Conservation (phyloP, 2,797 vertebrate species). For the Lindbergichthys nudifrons region DNA sequence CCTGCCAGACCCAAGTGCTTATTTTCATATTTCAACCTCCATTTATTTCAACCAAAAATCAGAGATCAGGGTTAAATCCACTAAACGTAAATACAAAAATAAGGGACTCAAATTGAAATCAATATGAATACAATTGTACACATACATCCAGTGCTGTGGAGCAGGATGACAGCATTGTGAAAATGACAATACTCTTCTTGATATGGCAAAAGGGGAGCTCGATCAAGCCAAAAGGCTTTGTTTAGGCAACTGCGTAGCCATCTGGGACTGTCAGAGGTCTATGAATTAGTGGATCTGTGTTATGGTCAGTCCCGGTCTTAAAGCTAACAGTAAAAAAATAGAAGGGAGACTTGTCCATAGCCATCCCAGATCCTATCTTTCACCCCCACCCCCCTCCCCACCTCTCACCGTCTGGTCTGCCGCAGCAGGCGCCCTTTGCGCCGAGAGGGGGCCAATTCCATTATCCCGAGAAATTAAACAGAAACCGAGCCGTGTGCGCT, state of each 20-base stretch:
- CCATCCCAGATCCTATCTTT: conserved; percentile 69
- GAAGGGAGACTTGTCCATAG: conserved; percentile 75
- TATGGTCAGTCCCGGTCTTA: conserved; percentile 71
- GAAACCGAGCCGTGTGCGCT: conserved; percentile 66
- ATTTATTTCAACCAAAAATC: conserved; percentile 81
- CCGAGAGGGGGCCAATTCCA: conserved; percentile 61
- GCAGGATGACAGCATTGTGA: conserved; percentile 79
- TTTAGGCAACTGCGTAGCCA: conserved; percentile 73
- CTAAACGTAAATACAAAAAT: conserved; percentile 85
- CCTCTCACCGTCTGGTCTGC: conserved; percentile 74
- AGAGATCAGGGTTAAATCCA: conserved; percentile 76
- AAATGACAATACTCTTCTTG: conserved; percentile 73
- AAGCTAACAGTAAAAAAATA: conserved; percentile 85
- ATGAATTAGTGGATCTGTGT: conserved; percentile 68
- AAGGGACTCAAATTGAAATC: conserved; percentile 80
- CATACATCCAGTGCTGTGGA: conserved; percentile 78
- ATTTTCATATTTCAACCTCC: conserved; percentile 80
- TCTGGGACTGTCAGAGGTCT: conserved; percentile 61
- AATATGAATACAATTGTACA: conserved; percentile 78
- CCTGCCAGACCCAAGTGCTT: conserved; percentile 61
- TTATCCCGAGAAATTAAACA: conserved; percentile 67
- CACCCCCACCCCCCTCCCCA: conserved; percentile 11
- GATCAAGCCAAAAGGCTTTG: conserved; percentile 72
- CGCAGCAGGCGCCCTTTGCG: conserved; percentile 67
- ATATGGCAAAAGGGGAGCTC: conserved; percentile 75